Evolutionary conservation across 2,888 invertebrate genomes (phyloP).

Genomic region (Hetaerina titia): DNA sequence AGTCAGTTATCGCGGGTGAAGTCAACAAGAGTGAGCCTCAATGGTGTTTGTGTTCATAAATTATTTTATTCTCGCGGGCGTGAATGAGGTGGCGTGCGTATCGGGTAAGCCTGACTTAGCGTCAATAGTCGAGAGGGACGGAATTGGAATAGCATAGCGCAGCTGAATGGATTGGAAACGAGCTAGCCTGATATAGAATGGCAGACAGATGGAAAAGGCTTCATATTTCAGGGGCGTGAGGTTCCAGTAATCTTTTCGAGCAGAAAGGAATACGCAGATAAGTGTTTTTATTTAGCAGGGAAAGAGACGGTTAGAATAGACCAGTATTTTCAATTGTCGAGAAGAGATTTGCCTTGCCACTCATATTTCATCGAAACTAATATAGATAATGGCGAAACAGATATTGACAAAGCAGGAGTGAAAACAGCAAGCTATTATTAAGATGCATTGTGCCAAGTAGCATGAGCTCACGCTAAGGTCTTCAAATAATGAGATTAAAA

Average conservation of each 20-base stretch:
- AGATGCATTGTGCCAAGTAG: no score
- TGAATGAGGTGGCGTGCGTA: no score
- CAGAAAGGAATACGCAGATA: background rate
- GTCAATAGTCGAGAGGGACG: background rate
- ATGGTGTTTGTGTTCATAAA: background rate
- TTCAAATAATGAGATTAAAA: no score
- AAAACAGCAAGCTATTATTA: no score
- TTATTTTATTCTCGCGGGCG: background rate
- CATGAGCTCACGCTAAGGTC: no score
- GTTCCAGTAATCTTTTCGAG: background rate
- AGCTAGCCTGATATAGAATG: background rate
- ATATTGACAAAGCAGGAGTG: no score
- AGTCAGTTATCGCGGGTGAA: background rate
- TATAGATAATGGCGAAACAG: no score
- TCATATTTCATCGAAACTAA: no score
- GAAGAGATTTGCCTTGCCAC: background rate
- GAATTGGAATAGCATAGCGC: background rate
- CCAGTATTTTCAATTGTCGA: background rate
- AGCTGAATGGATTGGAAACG: background rate
- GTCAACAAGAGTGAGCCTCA: background rate
- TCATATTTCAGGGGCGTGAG: background rate
- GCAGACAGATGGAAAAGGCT: background rate
- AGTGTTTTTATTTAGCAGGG: background rate
- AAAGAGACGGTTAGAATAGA: background rate
- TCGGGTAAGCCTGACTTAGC: background rate